Base-by-base conservation (phyloP, 2,888 invertebrate genomes). In the Scotopteryx bipunctaria region DNA sequence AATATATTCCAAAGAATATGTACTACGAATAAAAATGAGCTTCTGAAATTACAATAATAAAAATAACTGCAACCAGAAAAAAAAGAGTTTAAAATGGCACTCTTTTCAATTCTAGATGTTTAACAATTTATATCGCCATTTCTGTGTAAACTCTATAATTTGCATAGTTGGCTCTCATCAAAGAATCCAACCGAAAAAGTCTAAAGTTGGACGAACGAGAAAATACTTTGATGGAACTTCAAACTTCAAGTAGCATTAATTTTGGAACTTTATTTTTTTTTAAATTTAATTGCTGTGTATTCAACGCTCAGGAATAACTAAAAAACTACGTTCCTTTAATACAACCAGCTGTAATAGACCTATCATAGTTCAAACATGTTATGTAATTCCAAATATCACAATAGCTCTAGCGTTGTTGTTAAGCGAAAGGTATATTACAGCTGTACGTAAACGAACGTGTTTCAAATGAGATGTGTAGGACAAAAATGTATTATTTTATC, bases 81-180 rank as follows among this genome's bases (percentile, higher is more conserved):
- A 41, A 40, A 36, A 27, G 11, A 8, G 23, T 8, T 8, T 33
- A 46, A 51, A 44, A 55, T 45, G 47, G 48, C 45, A 44, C 40
- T 4, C 17, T 47, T 46, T 33, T n/a, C n/a, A n/a, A 2, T 46
- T 43, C 9, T 16, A 3, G 11, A 37, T 46, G n/a, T 19, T 41
- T 5, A 5, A 8, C 41, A 5, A 6, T 19, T 29, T 15, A 15
- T 38, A 15, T 40, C 29, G 44, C 40, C 25, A 36, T 45, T 49
- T 40, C 29, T 41, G 44, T 9, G 9, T 43, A 23, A 43, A 43
- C 43, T 43, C 31, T 23, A n/a, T 3, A 17, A 29, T 4, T 23
- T 33, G n/a, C n/a, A 21, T 6, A 43, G 14, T 21, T 14, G n/a
- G n/a, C 25, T 35, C 5, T 2, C 17, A 31, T 37, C 29, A 31